A percentile compares a stretch with the other conserved stretches of the same genome.
Evolutionary conservation across 1,140 invertebrate species (phyloP).

Genomic region (Antheraea mylitta): DNA sequence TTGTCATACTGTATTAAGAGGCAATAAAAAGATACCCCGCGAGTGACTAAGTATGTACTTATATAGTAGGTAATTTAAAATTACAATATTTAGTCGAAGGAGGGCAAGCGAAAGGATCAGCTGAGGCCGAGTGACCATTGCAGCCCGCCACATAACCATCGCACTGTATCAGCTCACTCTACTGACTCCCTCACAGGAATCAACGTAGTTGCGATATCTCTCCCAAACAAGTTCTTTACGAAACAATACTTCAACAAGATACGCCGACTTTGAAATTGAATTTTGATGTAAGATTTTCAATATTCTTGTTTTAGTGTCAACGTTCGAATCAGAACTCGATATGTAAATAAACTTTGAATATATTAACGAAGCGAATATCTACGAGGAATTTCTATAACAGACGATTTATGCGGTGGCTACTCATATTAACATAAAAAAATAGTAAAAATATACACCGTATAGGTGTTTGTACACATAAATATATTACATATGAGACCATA

Average conservation of each 20-base stretch:
- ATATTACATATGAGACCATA: no score
- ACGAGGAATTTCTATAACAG: no score
- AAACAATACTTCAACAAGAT: neutral
- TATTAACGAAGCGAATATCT: no score
- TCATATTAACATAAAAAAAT: no score
- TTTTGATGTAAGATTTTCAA: neutral
- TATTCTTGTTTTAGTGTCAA: neutral
- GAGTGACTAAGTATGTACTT: neutral
- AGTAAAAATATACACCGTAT: no score
- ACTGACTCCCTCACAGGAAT: neutral
- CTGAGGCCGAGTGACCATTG: neutral
- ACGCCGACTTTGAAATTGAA: neutral
- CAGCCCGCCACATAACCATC: no score
- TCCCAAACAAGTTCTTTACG: neutral
- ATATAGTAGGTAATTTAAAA: slow-evolving; percentile 8
- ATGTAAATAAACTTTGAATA: neutral
- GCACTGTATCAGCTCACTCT: no score
- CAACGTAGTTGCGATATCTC: neutral
- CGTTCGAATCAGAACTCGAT: neutral
- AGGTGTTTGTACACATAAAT: no score
- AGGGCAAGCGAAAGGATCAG: slow-evolving; percentile 8
- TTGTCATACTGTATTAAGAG: no score
- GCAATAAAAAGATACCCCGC: no score
- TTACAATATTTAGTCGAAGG: slow-evolving; percentile 10
- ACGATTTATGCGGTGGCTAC: no score